A percentile compares a stretch with the other conserved stretches of the same genome.
Conservation (phyloP, 2,888 invertebrate species). For the Mesodorylaimus sp. region DNA sequence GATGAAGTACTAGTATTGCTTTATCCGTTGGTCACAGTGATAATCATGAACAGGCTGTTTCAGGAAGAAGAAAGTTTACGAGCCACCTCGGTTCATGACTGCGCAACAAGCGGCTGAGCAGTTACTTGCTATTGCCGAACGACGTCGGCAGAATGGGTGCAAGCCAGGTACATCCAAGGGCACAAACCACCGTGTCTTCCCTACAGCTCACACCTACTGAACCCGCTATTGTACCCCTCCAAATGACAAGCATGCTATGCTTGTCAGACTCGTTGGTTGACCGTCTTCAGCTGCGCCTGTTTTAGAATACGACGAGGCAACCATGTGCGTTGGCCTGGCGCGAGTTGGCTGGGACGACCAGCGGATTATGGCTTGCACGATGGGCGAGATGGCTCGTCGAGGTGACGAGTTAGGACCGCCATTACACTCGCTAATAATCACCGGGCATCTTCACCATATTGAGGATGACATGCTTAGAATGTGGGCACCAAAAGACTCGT, state of each 20-base stretch:
- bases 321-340: conserved; percentile 64
- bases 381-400: conserved; percentile 57
- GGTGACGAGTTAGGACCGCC: conserved; percentile 60
- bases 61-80: conserved; percentile 62
- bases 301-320: conserved; percentile 34
- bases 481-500: conserved; percentile 1
- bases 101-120: conserved; percentile 69
- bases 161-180: no score
- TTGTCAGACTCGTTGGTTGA: no score
- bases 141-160: conserved; percentile 13
- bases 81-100: conserved; percentile 83
- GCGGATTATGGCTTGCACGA: conserved; percentile 51
- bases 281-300: no score
- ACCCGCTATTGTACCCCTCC: not conserved
- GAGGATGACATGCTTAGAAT: conserved; percentile 61
- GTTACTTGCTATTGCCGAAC: conserved; percentile 51
- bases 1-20: conserved; percentile 40
- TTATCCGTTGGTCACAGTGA: conserved; percentile 6
- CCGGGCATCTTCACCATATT: conserved; percentile 61
- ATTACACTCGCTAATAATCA: conserved; percentile 78
- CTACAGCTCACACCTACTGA: not conserved
- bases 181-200: no score
- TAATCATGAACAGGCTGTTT: conserved; percentile 7
- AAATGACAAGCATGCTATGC: no score
- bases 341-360: conserved; percentile 68